phyloP scores from a whole-genome alignment of 2,797 vertebrate species.

The Hipposideros larvatus region DNA sequence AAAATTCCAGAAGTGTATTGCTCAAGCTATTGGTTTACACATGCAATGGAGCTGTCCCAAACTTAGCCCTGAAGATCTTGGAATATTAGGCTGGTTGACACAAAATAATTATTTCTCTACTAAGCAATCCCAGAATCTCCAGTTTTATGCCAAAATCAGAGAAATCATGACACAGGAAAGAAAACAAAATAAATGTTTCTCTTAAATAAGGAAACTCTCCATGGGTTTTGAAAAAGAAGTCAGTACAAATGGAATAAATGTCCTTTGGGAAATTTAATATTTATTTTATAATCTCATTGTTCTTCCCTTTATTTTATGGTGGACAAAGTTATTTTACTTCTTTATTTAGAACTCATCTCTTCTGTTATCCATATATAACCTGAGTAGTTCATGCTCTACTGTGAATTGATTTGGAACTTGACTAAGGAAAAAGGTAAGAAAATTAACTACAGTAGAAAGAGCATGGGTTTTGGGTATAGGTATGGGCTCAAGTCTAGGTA shows the following conservation, averaged over 20 bases:
- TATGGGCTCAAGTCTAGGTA: neutral
- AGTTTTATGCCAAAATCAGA: neutral
- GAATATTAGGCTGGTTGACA: neutral
- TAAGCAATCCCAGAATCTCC: neutral
- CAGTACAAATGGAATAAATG: neutral
- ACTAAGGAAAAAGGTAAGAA: slow-evolving; percentile 32
- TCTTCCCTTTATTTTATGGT: slow-evolving; percentile 1
- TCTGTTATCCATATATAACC: neutral
- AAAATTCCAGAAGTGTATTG: neutral
- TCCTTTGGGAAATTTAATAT: neutral
- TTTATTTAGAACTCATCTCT: slow-evolving; percentile 34
- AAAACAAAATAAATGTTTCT: slow-evolving; percentile 22
- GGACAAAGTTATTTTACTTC: neutral
- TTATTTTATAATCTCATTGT: neutral
- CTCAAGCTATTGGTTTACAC: neutral
- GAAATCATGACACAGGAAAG: neutral
- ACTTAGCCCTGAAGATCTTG: neutral
- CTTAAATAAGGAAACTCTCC: neutral
- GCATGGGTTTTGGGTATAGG: neutral
- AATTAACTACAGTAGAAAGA: neutral
- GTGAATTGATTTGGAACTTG: slow-evolving; percentile 22
- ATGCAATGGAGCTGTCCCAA: neutral
- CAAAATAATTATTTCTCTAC: neutral
- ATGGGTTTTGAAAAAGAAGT: neutral
- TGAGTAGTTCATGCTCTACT: neutral